Evolutionary conservation across 2,797 vertebrate genomes (phyloP).

Genomic region (Pampus argenteus): DNA sequence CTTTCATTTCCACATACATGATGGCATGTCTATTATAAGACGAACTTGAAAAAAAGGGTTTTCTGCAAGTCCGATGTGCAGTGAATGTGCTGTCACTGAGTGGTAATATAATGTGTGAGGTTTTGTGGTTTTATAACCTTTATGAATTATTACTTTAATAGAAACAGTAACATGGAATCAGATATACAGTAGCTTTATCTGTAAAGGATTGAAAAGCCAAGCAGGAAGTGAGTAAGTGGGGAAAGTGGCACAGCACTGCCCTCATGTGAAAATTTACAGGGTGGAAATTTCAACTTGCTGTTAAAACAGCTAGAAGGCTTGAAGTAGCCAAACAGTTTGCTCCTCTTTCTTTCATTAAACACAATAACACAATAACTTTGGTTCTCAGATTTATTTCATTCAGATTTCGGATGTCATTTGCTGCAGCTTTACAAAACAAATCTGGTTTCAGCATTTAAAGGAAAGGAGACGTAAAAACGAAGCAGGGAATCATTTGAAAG

Average conservation of each 20-base stretch:
- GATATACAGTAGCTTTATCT: background rate
- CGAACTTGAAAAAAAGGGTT: background rate
- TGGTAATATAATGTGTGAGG: background rate
- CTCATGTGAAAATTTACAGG: slow-evolving; percentile 39
- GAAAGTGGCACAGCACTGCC: slow-evolving; percentile 51
- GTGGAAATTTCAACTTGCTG: slow-evolving; percentile 4
- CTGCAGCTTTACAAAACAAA: slow-evolving; percentile 66
- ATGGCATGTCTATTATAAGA: too few species aligned
- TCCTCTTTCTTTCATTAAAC: background rate
- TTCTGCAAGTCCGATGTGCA: background rate
- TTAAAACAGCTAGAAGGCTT: background rate
- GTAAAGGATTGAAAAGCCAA: background rate
- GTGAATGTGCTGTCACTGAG: background rate
- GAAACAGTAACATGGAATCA: background rate
- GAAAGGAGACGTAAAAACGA: slow-evolving; percentile 57
- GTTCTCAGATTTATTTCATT: slow-evolving; percentile 81
- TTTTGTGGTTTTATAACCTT: background rate
- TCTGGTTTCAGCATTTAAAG: slow-evolving; percentile 65
- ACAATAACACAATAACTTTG: slow-evolving; percentile 29
- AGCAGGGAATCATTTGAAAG: slow-evolving; percentile 53
- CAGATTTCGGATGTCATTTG: slow-evolving; percentile 50
- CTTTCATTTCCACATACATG: too few species aligned
- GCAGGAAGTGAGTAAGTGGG: background rate
- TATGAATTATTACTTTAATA: background rate
- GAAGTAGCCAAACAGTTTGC: background rate